phyloP scores from a whole-genome alignment of 1,140 invertebrate species.

The Mercenaria mercenaria region DNA sequence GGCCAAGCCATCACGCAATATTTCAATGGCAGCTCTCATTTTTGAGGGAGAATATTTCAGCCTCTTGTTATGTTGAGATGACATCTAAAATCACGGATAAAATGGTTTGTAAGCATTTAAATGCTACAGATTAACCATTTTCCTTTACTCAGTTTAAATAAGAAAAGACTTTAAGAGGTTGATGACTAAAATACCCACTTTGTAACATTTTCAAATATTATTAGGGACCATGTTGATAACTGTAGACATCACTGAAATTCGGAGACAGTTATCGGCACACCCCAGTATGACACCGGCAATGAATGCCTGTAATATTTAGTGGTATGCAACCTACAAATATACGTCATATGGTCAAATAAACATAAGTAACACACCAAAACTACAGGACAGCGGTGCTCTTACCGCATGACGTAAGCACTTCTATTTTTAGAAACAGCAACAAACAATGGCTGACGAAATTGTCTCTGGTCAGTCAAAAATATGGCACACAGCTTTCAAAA shows the following conservation, averaged over 20 bases:
- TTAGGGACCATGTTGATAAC: not conserved
- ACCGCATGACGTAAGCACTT: not conserved
- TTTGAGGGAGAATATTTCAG: not conserved
- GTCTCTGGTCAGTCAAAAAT: too few relatives aligned
- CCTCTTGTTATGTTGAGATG: not conserved
- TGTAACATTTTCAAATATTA: not conserved
- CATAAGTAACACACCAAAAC: not conserved
- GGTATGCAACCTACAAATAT: not conserved
- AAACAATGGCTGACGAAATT: too few relatives aligned
- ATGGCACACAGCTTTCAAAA: too few relatives aligned
- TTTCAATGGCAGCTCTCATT: not conserved
- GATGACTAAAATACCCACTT: not conserved
- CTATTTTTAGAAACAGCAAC: too few relatives aligned
- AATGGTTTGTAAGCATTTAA: not conserved
- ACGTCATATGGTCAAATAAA: not conserved
- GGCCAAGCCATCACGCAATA: not conserved
- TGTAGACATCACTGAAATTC: not conserved
- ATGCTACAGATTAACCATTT: not conserved
- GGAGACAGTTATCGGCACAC: not conserved
- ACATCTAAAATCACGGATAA: too few relatives aligned
- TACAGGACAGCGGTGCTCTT: not conserved
- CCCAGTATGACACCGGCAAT: not conserved
- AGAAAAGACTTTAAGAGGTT: too few relatives aligned
- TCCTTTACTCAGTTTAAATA: not conserved
- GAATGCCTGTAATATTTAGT: not conserved